These are phyloP conservation scores for Tyto alba DNA, from an alignment of 2,113 vertebrate genomes.

Conservation along the genomic window DNA sequence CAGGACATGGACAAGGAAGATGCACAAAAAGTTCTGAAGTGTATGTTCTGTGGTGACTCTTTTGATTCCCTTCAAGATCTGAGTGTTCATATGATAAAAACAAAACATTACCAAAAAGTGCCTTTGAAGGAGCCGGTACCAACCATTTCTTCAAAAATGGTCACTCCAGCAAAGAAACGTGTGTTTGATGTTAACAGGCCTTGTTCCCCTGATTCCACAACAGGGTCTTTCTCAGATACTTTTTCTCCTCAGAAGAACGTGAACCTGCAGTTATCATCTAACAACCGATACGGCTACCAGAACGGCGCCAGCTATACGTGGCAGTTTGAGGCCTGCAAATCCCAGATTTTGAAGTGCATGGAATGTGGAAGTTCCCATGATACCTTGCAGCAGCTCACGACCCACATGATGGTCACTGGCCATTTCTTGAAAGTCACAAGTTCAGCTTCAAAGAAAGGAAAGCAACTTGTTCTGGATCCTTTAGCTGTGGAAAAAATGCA, in stretches of 20 bases:
- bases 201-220: conserved; percentile 94
- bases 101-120: conserved; percentile 99
- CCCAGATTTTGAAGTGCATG: conserved; percentile 98
- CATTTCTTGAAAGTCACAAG: conserved; percentile 98
- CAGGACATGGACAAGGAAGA: conserved; percentile 98
- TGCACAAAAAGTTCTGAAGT: conserved; percentile 96
- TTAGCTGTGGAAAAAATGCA: conserved; percentile 96
- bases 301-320: conserved; percentile 98
- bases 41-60: conserved; percentile 98
- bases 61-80: conserved; percentile 97
- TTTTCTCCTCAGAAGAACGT: conserved; percentile 82
- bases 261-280: conserved; percentile 77
- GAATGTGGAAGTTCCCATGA: conserved; percentile 98
- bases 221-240: conserved; percentile 80
- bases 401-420: conserved; percentile 99
- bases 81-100: conserved; percentile 99
- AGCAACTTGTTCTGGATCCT: conserved; percentile 92
- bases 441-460: conserved; percentile 97
- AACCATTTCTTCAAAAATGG: conserved; percentile 89
- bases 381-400: conserved; percentile 94
- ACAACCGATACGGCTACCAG: conserved; percentile 94
- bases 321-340: conserved; percentile 99
- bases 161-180: conserved; percentile 91
- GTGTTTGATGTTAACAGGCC: conserved; percentile 90
- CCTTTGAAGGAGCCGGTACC: conserved; percentile 99